Base-by-base conservation (phyloP, 1,140 invertebrate species). In the Cherax quadricarinatus region DNA sequence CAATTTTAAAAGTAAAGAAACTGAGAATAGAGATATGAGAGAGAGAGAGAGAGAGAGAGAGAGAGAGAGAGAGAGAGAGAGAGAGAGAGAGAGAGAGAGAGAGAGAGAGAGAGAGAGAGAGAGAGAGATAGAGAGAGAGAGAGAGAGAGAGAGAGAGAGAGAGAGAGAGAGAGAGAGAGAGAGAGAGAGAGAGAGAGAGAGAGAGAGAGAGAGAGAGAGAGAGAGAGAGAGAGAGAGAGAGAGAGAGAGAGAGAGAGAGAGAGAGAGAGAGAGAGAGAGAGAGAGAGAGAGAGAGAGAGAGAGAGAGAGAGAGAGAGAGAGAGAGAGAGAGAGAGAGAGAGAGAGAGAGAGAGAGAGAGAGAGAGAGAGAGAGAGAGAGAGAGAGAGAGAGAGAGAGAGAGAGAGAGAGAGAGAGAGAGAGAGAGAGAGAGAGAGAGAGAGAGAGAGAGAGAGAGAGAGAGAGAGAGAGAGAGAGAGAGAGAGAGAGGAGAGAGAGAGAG, bases 201-300 rank as follows among this genome's bases (percentile, higher is more conserved):
- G n/a, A n/a, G n/a, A n/a, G n/a, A n/a, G n/a, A n/a, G n/a, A n/a
- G n/a, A n/a, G n/a, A n/a, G n/a, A n/a, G n/a, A n/a, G n/a, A n/a
- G 53, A 12, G 53, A 57, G 53, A 57, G 41, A 30, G 79, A 80
- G 79, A 80, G 79, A 78, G 79, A 80, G 79, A 80, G 79, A 80
- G 79, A 80, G 79, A 80, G 79, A 80, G 79, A 80, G 79, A 80
- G 79, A 80, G 79, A 80, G 79, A 80, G 79, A 80, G 79, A 80
- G 79, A 80, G 79, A 80, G 79, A 80, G 79, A 80, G 79, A 80
- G 79, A 80, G 79, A 80, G 79, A 80, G 79, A 80, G 79, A 80
- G 79, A 80, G 79, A 80, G 79, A 80, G 79, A 80, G 79, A 80
- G 79, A 80, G 79, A 80, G 79, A 80, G 79, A 80, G 78, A 80